These are phyloP conservation scores for Chrysemys picta DNA, from an alignment of 2,113 vertebrate species.

Conservation along the genomic window DNA sequence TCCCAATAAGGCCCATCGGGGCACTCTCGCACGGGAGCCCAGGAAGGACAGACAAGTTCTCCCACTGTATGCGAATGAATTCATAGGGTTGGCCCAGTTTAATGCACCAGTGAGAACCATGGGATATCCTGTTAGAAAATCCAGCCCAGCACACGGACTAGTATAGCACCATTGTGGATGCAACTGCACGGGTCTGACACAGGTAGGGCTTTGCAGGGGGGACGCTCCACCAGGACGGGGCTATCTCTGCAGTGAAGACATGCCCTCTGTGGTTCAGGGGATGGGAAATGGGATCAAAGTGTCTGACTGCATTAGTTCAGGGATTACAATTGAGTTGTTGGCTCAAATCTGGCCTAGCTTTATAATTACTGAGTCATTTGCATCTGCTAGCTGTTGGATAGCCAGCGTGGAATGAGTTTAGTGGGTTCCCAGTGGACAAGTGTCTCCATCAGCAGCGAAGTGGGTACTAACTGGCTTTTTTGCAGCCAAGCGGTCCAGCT, in stretches of 20 bases:
- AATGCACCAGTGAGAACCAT: too few relatives aligned
- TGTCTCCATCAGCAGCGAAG: not conserved
- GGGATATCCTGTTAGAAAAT: too few relatives aligned
- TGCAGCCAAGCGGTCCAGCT: not conserved
- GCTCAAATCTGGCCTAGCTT: too few relatives aligned
- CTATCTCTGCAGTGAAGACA: not conserved
- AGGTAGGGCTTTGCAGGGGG: too few relatives aligned
- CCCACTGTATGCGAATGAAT: not conserved
- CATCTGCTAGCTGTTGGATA: not conserved
- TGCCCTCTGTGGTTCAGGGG: not conserved
- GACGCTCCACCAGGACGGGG: too few relatives aligned
- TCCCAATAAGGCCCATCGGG: not conserved
- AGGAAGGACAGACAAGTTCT: not conserved
- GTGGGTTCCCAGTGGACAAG: not conserved
- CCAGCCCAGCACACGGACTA: too few relatives aligned
- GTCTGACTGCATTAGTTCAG: not conserved
- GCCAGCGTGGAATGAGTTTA: not conserved
- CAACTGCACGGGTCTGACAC: too few relatives aligned
- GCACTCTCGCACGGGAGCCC: not conserved
- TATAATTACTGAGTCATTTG: fast-evolving
- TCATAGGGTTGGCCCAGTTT: too few relatives aligned
- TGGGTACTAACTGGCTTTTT: too few relatives aligned
- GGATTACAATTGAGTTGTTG: not conserved
- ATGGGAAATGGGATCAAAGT: not conserved
- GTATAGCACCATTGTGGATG: too few relatives aligned